A percentile compares a stretch with the other conserved stretches of the same genome.
Evolutionary conservation across 2,797 vertebrate genomes (phyloP).

Genomic region (Rhabdophis nuchalis): DNA sequence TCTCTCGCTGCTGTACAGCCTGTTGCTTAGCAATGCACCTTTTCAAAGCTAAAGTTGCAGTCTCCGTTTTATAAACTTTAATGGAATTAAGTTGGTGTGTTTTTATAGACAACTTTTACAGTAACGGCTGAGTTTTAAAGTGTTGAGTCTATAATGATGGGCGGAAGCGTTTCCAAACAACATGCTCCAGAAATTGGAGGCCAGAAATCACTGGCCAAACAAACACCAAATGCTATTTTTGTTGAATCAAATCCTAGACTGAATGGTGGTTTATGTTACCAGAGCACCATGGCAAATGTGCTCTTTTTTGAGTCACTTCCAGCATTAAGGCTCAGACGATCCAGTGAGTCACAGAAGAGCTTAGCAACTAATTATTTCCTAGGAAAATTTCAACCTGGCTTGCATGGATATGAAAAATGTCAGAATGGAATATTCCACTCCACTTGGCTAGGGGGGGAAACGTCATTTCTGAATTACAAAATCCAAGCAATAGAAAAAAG

Average conservation of each 20-base stretch:
- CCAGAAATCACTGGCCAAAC: neutral
- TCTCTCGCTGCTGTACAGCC: conserved; percentile 11
- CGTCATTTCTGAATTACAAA: neutral
- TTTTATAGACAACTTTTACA: conserved; percentile 19
- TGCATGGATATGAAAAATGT: neutral
- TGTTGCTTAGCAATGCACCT: conserved; percentile 62
- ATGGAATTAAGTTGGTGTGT: conserved; percentile 37
- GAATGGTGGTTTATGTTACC: neutral
- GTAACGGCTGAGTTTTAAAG: conserved; percentile 1
- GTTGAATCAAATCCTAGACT: neutral
- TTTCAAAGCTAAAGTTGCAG: conserved; percentile 26
- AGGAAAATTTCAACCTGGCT: neutral
- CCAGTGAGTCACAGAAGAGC: neutral
- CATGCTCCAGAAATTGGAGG: neutral
- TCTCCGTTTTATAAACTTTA: conserved; percentile 28
- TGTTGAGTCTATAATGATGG: neutral
- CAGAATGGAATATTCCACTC: neutral
- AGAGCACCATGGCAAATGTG: neutral
- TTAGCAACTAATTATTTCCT: neutral
- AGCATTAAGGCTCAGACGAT: neutral
- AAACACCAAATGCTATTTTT: neutral
- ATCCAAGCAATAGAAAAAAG: neutral
- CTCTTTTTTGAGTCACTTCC: neutral
- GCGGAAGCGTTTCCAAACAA: neutral
- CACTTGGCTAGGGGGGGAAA: neutral